A percentile compares a stretch with the other conserved stretches of the same genome.
Conservation (phyloP, 2,113 vertebrate species). For the Hippopotamus amphibius region DNA sequence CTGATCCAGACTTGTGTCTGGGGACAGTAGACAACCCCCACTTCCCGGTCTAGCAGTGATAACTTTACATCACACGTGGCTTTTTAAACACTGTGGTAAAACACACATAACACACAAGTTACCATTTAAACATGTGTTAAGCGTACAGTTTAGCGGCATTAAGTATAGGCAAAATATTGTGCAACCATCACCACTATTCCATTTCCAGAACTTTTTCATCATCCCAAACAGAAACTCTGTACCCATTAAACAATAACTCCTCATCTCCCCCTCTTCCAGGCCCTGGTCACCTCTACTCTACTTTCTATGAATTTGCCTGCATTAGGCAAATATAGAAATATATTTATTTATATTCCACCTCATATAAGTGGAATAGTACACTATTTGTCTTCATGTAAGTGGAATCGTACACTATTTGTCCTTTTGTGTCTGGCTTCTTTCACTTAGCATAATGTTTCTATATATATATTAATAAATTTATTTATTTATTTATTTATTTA, state of each 20-base stretch:
- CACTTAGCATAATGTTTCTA: not conserved
- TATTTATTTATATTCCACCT: not conserved
- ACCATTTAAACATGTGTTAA: constrained; percentile 2
- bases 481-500: no score
- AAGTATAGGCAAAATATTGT: not conserved
- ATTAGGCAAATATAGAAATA: not conserved
- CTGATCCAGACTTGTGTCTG: not conserved
- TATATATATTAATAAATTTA: no score
- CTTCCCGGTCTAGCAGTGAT: not conserved
- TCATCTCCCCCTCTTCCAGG: not conserved
- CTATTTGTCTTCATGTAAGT: not conserved
- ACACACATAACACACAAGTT: not conserved
- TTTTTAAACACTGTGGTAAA: not conserved
- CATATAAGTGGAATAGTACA: not conserved
- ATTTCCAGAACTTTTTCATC: constrained; percentile 32
- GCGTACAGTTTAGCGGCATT: not conserved
- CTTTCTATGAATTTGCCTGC: not conserved
- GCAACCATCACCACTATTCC: not conserved
- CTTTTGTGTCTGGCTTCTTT: constrained; percentile 18
- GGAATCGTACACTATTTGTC: not conserved
- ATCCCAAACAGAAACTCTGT: constrained; percentile 41
- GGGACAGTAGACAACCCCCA: not conserved
- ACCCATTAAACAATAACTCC: not conserved
- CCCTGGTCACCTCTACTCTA: not conserved
- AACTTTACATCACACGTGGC: not conserved